These are phyloP conservation scores for Carcharodon carcharias DNA, from an alignment of 2,797 vertebrate species.

Conservation along the genomic window DNA sequence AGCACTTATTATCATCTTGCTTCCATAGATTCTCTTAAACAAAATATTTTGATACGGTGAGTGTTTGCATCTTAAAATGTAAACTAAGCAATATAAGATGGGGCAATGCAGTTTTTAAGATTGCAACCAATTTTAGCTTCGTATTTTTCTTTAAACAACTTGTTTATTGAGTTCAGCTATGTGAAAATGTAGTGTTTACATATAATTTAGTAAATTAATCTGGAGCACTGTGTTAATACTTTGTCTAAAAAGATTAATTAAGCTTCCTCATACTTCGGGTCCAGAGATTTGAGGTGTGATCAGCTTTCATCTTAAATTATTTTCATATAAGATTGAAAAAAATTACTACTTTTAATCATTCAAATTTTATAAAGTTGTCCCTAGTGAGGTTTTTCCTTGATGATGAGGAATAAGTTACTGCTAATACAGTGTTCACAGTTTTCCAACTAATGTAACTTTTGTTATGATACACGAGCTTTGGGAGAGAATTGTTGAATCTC, in stretches of 20 bases:
- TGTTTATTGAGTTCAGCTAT: neutral
- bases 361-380: neutral
- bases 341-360: neutral
- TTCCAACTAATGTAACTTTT: neutral
- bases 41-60: neutral
- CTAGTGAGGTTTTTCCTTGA: neutral
- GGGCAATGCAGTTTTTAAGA: neutral
- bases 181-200: neutral
- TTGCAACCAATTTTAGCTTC: neutral
- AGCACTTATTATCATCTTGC: neutral
- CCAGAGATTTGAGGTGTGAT: neutral
- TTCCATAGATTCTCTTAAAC: neutral
- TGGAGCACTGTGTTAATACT: neutral
- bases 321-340: neutral
- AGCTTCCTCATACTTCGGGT: neutral
- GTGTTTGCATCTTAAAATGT: neutral
- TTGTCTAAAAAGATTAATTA: neutral
- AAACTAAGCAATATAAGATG: neutral
- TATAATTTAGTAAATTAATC: neutral
- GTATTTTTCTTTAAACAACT: neutral
- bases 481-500: neutral
- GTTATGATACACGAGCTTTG: neutral
- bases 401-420: neutral
- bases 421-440: neutral
- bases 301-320: neutral